Base-by-base conservation (phyloP, 2,888 invertebrate species). In the Cremastobaeus sp. region DNA sequence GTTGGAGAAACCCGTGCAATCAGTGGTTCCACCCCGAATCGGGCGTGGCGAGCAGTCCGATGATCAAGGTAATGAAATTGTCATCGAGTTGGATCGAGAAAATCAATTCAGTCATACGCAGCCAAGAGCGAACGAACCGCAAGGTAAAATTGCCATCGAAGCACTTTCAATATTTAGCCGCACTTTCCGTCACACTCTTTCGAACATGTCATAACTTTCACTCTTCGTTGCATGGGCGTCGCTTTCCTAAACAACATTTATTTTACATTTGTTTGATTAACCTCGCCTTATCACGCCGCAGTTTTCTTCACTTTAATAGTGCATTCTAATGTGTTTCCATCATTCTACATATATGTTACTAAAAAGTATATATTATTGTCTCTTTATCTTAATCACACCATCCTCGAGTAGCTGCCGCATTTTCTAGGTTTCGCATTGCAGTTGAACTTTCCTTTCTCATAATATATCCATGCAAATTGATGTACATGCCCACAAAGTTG, bases 51-150 rank as follows among this genome's bases (percentile, higher is more conserved):
- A 89, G 79, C 90, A 90, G 82, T 88, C 89, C 73, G 90, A 90
- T 82, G 91, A 91, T 78, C 89, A 91, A 78, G 91, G 91, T 85
- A 91, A 91, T 88, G 91, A 92, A 89, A 91, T 92, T 85, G 88
- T 91, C 84, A 91, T 91, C 87, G 91, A 91, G 88, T 89, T 91
- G 83, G 91, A 91, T 75, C 91, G 91, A 88, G 91, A 90, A 70
- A 92, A 92, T 86, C 90, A 91, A 81, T 88, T 92, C 82, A 89
- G 91, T 75, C 91, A 91, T 83, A 89, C 90, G 66, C 90, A 89
- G 81, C 87, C 87, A 64, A 83, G 87, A 81, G 87, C 88, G 78
- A 87, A 87, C 82, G 87, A 88, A 79, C 88, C 88, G 72, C 87
- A 87, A 88, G 88, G 88, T 88, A 87, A 87, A 79, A 75, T 76